These are phyloP conservation scores for Selenia dentaria DNA, from an alignment of 2,888 invertebrate genomes.

Conservation along the genomic window DNA sequence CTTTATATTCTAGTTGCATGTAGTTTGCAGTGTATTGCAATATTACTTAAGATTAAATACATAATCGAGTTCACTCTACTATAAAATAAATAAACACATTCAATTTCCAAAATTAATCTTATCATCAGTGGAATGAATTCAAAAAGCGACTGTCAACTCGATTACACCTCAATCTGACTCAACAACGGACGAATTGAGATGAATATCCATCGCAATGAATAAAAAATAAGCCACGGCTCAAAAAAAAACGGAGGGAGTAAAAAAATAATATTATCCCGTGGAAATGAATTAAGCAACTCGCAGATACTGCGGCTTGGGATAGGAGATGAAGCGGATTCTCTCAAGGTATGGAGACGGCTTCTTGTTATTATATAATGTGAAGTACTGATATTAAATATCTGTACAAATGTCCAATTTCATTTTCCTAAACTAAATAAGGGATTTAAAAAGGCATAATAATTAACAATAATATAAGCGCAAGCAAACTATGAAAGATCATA, in stretches of 20 bases:
- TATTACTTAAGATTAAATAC: no score
- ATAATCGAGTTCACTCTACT: no score
- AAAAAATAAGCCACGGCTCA: conserved; percentile 80
- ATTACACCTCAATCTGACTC: conserved; percentile 69
- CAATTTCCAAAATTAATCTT: conserved; percentile 25
- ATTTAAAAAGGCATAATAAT: no score
- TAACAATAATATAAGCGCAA: no score
- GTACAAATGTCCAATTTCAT: no score
- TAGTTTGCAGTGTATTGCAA: no score
- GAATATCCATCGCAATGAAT: conserved; percentile 79
- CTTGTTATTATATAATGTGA: background rate
- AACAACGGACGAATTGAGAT: conserved; percentile 61
- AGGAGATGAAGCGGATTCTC: conserved; percentile 37
- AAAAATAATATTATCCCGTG: conserved; percentile 84
- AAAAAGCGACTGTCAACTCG: conserved; percentile 60
- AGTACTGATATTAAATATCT: no score
- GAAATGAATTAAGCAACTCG: conserved; percentile 83
- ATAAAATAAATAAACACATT: conserved; percentile 7
- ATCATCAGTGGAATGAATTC: conserved; percentile 29
- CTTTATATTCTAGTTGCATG: no score
- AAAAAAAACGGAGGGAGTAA: conserved; percentile 78
- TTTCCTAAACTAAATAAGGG: no score
- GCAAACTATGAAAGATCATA: no score
- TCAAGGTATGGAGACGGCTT: conserved; percentile 34
- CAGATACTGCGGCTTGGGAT: conserved; percentile 68